phyloP scores from a whole-genome alignment of 2,888 invertebrate genomes.

The Rhagonycha lutea region DNA sequence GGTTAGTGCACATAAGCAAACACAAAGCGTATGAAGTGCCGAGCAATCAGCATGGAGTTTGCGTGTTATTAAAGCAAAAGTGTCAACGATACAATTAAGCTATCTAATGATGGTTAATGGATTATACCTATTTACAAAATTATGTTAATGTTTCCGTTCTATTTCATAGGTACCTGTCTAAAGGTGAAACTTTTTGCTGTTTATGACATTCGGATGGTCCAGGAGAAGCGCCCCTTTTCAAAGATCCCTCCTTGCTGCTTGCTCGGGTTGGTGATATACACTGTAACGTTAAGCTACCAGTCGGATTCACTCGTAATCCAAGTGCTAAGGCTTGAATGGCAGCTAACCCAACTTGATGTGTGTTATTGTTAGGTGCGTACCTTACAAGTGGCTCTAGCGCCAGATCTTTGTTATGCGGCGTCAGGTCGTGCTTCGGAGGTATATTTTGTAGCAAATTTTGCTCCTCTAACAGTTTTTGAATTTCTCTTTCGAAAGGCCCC shows the following conservation, averaged over 20 bases:
- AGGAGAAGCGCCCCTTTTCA: slow-evolving; percentile 54
- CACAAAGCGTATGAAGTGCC: slow-evolving; percentile 40
- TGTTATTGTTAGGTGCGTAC: slow-evolving; percentile 59
- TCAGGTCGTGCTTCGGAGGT: slow-evolving; percentile 64
- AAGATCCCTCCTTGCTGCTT: slow-evolving; percentile 58
- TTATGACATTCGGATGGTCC: slow-evolving; percentile 52
- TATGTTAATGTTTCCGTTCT: background rate
- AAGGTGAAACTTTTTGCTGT: slow-evolving; percentile 54
- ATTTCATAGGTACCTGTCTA: slow-evolving; percentile 50
- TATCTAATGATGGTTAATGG: background rate
- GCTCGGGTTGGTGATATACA: slow-evolving; percentile 54
- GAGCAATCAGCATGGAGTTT: slow-evolving; percentile 56
- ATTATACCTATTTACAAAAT: background rate
- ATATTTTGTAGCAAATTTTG: slow-evolving; percentile 67
- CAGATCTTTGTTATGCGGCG: slow-evolving; percentile 66
- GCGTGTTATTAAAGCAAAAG: slow-evolving; percentile 39
- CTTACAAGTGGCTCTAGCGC: slow-evolving; percentile 54
- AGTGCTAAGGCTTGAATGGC: slow-evolving; percentile 76
- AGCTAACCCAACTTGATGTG: slow-evolving; percentile 76
- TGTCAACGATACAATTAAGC: slow-evolving; percentile 11
- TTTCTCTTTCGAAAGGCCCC: slow-evolving; percentile 76
- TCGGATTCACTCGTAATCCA: slow-evolving; percentile 52
- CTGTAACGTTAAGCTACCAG: slow-evolving; percentile 52
- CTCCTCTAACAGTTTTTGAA: slow-evolving; percentile 77
- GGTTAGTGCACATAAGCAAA: slow-evolving; percentile 12